phyloP scores from a whole-genome alignment of 1,140 invertebrate genomes.

The Platyscapa corneri region DNA sequence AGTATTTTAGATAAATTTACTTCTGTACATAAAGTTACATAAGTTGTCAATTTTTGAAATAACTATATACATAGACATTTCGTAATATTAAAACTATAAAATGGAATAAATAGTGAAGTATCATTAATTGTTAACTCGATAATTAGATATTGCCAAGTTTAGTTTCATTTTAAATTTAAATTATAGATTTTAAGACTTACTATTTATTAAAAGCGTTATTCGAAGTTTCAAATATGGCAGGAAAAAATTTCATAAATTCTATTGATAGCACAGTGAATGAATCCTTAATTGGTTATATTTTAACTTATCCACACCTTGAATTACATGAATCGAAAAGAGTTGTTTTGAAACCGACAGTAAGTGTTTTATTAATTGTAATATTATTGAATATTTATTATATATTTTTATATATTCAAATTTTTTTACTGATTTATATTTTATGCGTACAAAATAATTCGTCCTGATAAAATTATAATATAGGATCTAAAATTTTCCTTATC shows the following conservation, averaged over 20 bases:
- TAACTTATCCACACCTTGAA: slow-evolving; percentile 77
- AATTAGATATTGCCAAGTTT: neutral
- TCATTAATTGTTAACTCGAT: neutral
- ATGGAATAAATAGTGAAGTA: neutral
- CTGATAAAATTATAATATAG: neutral
- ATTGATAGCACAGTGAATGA: slow-evolving; percentile 81
- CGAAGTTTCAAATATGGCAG: slow-evolving; percentile 21
- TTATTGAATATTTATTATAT: neutral
- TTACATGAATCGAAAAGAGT: slow-evolving; percentile 79
- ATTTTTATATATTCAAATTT: neutral
- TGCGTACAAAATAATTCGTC: no score
- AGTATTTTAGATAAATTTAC: neutral
- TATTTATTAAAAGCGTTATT: neutral
- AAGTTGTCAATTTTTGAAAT: neutral
- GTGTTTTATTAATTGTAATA: slow-evolving; percentile 52
- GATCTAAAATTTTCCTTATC: neutral
- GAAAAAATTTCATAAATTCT: slow-evolving; percentile 81
- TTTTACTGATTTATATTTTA: no score
- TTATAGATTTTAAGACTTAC: neutral
- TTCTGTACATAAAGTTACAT: neutral
- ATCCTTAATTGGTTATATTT: slow-evolving; percentile 79
- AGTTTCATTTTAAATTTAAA: neutral
- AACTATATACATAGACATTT: neutral
- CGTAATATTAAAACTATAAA: neutral
- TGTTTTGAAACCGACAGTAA: slow-evolving; percentile 75